phyloP scores from a whole-genome alignment of 2,888 invertebrate species.

The Ariolimax columbianus region DNA sequence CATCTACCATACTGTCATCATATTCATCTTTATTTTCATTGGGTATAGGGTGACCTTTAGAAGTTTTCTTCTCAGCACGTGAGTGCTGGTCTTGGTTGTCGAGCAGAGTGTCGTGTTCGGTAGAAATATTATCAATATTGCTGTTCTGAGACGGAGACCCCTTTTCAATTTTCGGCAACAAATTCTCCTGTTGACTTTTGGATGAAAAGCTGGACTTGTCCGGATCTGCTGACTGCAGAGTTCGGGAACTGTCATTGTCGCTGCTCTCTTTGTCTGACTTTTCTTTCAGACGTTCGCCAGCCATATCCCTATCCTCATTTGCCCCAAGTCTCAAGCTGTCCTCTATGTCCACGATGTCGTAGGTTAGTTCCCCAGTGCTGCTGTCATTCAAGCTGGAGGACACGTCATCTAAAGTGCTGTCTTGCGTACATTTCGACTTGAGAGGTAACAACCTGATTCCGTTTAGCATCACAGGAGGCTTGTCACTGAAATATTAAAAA shows the following conservation, averaged over 20 bases:
- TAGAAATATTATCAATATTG: not conserved
- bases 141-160: not conserved
- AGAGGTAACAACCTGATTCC: not conserved
- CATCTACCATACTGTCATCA: constrained; percentile 8
- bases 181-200: not conserved
- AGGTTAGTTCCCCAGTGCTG: constrained; percentile 2
- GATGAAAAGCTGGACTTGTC: not conserved
- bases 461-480: constrained; percentile 3
- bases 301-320: not conserved
- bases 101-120: not conserved
- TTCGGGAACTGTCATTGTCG: not conserved
- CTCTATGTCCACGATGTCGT: constrained; percentile 18
- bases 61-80: not conserved
- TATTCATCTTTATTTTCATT: constrained; percentile 2
- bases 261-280: not conserved
- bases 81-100: not conserved
- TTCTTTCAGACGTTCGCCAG: not conserved
- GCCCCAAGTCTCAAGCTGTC: not conserved
- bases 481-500: constrained; percentile 24
- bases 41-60: not conserved
- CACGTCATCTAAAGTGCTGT: constrained; percentile 29
- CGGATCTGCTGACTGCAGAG: not conserved
- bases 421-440: not conserved
- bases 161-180: not conserved
- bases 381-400: constrained; percentile 17